Conservation (phyloP, 1,140 invertebrate species). For the Musca domestica region DNA sequence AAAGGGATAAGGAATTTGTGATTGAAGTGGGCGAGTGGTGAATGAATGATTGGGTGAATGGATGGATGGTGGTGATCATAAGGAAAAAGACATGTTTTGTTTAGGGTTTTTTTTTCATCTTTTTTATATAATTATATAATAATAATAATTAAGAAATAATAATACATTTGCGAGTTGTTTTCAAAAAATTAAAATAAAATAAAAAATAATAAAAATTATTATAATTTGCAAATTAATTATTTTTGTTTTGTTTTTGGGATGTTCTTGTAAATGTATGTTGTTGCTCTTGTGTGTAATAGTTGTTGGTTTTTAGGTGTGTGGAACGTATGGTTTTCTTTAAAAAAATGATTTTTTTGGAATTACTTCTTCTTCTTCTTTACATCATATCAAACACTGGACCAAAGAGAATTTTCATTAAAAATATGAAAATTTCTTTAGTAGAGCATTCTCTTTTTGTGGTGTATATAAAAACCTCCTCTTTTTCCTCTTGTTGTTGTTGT, state of each 20-base stretch:
- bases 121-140: slow-evolving; percentile 26
- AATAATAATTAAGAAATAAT: slow-evolving; percentile 28
- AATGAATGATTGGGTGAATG: slow-evolving; percentile 1
- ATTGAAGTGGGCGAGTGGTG: neutral
- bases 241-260: slow-evolving; percentile 17
- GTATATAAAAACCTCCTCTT: slow-evolving; percentile 4
- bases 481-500: neutral
- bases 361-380: slow-evolving; percentile 35
- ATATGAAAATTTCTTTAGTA: neutral
- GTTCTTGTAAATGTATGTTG: slow-evolving; percentile 19
- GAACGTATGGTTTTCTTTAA: slow-evolving; percentile 27
- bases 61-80: neutral
- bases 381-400: neutral
- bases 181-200: slow-evolving; percentile 25
- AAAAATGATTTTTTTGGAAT: slow-evolving; percentile 30
- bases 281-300: slow-evolving; percentile 28
- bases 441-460: neutral
- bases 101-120: slow-evolving; percentile 16
- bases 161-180: slow-evolving; percentile 29
- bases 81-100: slow-evolving; percentile 20
- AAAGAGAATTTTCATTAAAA: slow-evolving; percentile 4
- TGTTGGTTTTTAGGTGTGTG: slow-evolving; percentile 18
- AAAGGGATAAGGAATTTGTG: neutral
- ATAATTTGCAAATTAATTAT: slow-evolving; percentile 24
- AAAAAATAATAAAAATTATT: slow-evolving; percentile 26